These are phyloP conservation scores for Hypomecis punctinalis DNA, from an alignment of 2,888 invertebrate species.

Conservation along the genomic window DNA sequence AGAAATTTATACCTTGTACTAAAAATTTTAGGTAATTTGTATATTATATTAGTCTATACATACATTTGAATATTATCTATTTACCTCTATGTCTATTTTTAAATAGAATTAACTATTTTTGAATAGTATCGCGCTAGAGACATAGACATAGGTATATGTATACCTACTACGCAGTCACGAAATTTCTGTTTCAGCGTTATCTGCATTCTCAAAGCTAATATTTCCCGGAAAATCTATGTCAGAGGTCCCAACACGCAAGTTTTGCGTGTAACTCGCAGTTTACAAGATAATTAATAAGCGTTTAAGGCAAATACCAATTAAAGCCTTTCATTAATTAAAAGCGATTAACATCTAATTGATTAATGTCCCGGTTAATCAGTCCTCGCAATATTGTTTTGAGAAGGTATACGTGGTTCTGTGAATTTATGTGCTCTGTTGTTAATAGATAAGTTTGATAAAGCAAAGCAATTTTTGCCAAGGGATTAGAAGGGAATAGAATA, in stretches of 20 bases:
- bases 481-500: too few relatives aligned
- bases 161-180: background rate
- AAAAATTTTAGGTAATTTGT: too few relatives aligned
- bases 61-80: too few relatives aligned
- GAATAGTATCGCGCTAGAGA: background rate
- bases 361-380: conserved; percentile 53
- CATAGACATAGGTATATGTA: background rate
- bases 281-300: conserved; percentile 71
- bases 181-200: background rate
- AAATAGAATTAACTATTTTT: too few relatives aligned
- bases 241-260: conserved; percentile 68
- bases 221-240: conserved; percentile 71
- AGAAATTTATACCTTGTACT: too few relatives aligned
- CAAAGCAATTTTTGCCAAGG: background rate
- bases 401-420: conserved; percentile 12
- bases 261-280: conserved; percentile 60
- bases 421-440: conserved; percentile 12
- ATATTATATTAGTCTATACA: too few relatives aligned
- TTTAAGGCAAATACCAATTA: conserved; percentile 65
- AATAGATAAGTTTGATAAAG: background rate
- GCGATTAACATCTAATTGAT: conserved; percentile 61
- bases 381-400: conserved; percentile 46
- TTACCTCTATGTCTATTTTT: too few relatives aligned
- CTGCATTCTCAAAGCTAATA: conserved; percentile 48
- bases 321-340: conserved; percentile 66